Base-by-base conservation (phyloP, 2,888 invertebrate genomes). In the Acanthococcus lagerstroemiae region DNA sequence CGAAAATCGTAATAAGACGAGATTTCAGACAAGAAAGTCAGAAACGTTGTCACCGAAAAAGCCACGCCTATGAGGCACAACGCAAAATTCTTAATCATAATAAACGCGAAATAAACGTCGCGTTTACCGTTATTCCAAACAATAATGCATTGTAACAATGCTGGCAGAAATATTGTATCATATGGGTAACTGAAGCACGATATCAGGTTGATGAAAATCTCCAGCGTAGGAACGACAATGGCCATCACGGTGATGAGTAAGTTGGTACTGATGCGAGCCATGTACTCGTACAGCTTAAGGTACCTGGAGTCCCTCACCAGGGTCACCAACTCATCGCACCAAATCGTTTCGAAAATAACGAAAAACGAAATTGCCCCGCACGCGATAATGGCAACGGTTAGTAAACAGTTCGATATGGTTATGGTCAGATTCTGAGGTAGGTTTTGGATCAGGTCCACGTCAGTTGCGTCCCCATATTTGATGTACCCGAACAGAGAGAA, bases 141-240 rank as follows among this genome's bases (percentile, higher is more conserved):
- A n/a, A 63, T n/a, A 7, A 52, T 52, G 17, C 30, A 30, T 26
- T 63, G 37, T 9, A 63, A 19, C 17, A 63, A 17, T 4, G 54
- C n/a, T 17, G 63, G 63, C 22, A 63, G 52, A 52, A 63, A 5
- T 21, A 63, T 26, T 0, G 54, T 54, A 30, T 63, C 63, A 37
- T 37, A 63, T 9, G 54, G 63, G 24, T 54, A 63, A 19, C 63
- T 63, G 44, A 63, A 63, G 30, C 30, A 44, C 24, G 63, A 63
- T 21, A 54, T 63, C 17, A 63, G 24, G 37, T 63, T 63, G 9
- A 63, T 24, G 30, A 63, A 63, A 7, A 63, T 37, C 5, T 15
- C 37, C 21, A 50, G 54, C 0, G 63, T 63, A 12, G 63, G 63
- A 22, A 63, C 24, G 15, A 63, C 24, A 24, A 63, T 37, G 6